A percentile compares a stretch with the other conserved stretches of the same genome.
These are phyloP conservation scores for Meda fulgida DNA, from an alignment of 2,797 vertebrate species.

Conservation along the genomic window DNA sequence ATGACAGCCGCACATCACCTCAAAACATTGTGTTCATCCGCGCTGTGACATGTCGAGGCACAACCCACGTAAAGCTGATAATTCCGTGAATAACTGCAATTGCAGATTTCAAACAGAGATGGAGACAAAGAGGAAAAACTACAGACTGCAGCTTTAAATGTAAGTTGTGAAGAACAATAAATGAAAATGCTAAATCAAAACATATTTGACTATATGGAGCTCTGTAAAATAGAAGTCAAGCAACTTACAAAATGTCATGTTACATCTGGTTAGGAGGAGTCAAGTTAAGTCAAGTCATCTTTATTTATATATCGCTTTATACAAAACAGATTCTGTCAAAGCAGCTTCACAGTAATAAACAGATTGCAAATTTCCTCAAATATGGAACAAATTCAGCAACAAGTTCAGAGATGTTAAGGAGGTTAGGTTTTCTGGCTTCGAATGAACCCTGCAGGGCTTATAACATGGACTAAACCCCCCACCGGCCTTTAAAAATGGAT, in stretches of 20 bases:
- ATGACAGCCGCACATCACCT: too few species aligned
- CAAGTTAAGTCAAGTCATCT: not conserved
- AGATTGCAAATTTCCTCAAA: not conserved
- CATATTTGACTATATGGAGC: not conserved
- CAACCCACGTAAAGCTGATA: too few species aligned
- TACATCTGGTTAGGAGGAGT: not conserved
- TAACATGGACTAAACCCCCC: not conserved
- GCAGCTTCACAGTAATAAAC: not conserved
- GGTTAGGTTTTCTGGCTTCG: slow-evolving; percentile 3
- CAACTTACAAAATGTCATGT: not conserved
- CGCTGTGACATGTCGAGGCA: too few species aligned
- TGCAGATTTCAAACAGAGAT: too few species aligned
- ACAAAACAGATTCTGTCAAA: not conserved
- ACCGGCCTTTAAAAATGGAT: not conserved
- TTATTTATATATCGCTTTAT: not conserved
- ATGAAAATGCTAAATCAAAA: not conserved
- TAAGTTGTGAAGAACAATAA: not conserved
- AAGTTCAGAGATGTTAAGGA: not conserved
- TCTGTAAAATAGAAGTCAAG: not conserved
- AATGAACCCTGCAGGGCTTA: slow-evolving; percentile 1
- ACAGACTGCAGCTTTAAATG: not conserved
- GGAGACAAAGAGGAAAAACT: too few species aligned
- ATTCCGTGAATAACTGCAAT: too few species aligned
- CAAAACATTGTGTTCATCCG: too few species aligned
- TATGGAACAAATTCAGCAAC: not conserved